Base-by-base conservation (phyloP, 2,888 invertebrate genomes). In the Sinopyrophorus schimmeli region DNA sequence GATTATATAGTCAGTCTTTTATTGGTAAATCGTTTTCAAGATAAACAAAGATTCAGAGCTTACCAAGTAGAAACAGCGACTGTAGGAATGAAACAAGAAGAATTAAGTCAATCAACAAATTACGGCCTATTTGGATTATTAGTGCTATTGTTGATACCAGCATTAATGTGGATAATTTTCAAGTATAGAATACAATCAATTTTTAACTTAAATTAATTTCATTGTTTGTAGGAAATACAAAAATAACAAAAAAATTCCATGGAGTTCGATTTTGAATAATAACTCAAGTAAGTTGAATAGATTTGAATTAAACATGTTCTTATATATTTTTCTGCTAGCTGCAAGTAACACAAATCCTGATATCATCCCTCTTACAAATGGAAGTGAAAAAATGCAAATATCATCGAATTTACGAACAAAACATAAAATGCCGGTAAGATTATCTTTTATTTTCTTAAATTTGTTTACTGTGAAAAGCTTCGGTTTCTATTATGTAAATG, bases 101-200 rank as follows among this genome's bases (percentile, higher is more conserved):
- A 10, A 20, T 3, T 7, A 3, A 20, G n/a, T 7, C 14, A 32
- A 9, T 9, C 14, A 7, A 5, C 20, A 14, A 37, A 46, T 17
- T 1, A 21, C 26, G 41, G 37, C 2, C 38, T 53, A 3, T 37
- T 37, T 28, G 35, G 43, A 9, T 51, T 59, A 32, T 10, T 59
- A 3, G 20, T 58, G 27, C 11, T 57, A 12, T 26, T 53, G 6
- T n/a, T 57, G 17, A 14, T 57, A 6, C 43, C 54, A 10, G n/a
- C 47, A 5, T 6, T 50, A 27, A 2, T 47, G n/a, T 49, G 27
- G 10, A 3, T 42, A 2, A 10, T 38, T 1, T 18, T 48, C 4
- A 41, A 40, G 56, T 54, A n/a, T n/a, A n/a, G n/a, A n/a, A n/a
- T n/a, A n/a, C n/a, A n/a, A n/a, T n/a, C n/a, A n/a, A n/a, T n/a